Evolutionary conservation across 2,888 invertebrate species (phyloP), one percentile per base, ranked within the genome.

Genomic region (Hedya salicella): DNA sequence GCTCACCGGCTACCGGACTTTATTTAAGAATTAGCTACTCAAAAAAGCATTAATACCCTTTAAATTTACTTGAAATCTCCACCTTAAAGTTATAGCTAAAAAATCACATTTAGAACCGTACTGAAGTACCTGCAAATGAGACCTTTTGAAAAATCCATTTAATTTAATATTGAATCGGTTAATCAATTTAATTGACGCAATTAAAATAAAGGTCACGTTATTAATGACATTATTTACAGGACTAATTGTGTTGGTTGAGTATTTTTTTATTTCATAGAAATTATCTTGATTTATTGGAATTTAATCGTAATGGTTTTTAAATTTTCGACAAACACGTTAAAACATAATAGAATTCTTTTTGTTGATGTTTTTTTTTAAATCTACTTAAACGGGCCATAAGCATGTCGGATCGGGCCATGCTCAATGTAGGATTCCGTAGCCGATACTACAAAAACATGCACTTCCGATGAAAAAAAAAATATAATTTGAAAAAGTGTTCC

Each of bases 121-220:
- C 0, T 25, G 25, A 9, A 36, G 25, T 25, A 25, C 3, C 3
- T 25, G 25, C 3, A 25, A 36, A 9, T 36, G 2, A 11, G 9
- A 2, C 36, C 36, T 36, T 36, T 36, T 36, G 2, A 36, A 36
- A 9, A 36, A 39, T 53, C 52, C 13, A 14, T 53, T n/a, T 14
- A 39, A 53, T 39, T 36, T 36, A 39, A 36, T 53, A 53, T 57
- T 57, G 44, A 57, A 57, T 57, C 57, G 46, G 32, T 46, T 57
- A 57, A 57, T 46, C 57, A 57, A 57, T 46, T 57, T 57, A 32
- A 46, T 46, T 14, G 46, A 1, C 9, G 44, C 44, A 32, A 46
- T 57, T 57, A 46, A 56, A 57, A 32, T 57, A 57, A 57, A 57
- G 32, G 57, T 57, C 57, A 46, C 32, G 17, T 6, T 57, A 57